phyloP scores from a whole-genome alignment of 2,797 vertebrate species.

The Mus spretus region DNA sequence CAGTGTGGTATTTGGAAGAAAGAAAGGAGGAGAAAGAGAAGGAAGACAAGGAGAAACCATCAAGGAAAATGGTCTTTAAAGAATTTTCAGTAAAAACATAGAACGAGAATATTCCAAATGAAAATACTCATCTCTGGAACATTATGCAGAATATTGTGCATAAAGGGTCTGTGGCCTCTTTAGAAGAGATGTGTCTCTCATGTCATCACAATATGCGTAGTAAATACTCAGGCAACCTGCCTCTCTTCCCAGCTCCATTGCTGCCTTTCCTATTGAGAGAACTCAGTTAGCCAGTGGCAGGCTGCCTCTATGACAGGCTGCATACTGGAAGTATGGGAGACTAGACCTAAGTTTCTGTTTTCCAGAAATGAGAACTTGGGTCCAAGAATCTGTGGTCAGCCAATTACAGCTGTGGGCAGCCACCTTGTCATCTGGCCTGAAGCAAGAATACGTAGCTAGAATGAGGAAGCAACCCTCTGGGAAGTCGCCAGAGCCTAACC shows the following conservation, averaged over 20 bases:
- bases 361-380: neutral
- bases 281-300: neutral
- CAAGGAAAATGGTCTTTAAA: neutral
- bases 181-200: neutral
- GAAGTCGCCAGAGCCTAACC: neutral
- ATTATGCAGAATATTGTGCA: too few relatives aligned
- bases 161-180: too few relatives aligned
- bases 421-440: neutral
- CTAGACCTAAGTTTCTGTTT: neutral
- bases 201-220: accelerated
- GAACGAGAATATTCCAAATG: neutral
- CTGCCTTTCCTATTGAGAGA: neutral
- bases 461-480: neutral
- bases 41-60: neutral
- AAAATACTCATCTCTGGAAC: neutral
- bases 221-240: neutral
- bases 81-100: neutral
- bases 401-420: neutral
- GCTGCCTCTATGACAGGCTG: neutral
- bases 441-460: neutral
- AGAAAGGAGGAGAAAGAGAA: neutral
- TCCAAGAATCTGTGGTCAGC: neutral
- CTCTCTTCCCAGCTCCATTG: neutral
- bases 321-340: neutral
- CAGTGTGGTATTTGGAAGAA: neutral